These are phyloP conservation scores for Cheilosia vernalis DNA, from an alignment of 2,888 invertebrate genomes.

Conservation along the genomic window DNA sequence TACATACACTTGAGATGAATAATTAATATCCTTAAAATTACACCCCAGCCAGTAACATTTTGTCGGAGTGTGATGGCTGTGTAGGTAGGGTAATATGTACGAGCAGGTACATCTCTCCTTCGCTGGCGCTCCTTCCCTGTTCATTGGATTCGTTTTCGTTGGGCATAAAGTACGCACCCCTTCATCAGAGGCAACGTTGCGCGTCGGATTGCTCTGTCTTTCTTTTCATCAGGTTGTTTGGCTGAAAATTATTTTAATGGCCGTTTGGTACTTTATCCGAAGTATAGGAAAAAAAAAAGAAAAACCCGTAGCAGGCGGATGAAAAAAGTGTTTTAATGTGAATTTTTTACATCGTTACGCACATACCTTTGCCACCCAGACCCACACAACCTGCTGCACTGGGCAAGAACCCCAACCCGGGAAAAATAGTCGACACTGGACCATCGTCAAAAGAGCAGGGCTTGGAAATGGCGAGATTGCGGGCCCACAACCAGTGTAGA, in stretches of 20 bases:
- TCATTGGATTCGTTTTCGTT: constrained; percentile 50
- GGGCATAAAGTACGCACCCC: constrained; percentile 67
- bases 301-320: constrained; percentile 28
- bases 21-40: constrained; percentile 75
- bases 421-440: constrained; percentile 28
- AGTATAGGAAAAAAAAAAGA: not conserved
- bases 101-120: constrained; percentile 26
- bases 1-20: constrained; percentile 68
- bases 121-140: constrained; percentile 40
- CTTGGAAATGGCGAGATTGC: not conserved
- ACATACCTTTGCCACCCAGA: constrained; percentile 31
- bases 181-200: constrained; percentile 63
- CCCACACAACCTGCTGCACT: not conserved
- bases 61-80: constrained; percentile 25
- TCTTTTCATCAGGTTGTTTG: constrained; percentile 48
- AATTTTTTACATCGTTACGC: constrained; percentile 54
- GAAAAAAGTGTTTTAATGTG: constrained; percentile 66
- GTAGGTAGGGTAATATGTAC: constrained; percentile 2
- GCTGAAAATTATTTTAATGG: constrained; percentile 79
- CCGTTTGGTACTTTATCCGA: constrained; percentile 77
- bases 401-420: not conserved
- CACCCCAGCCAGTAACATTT: constrained; percentile 65
- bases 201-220: constrained; percentile 59
- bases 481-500: not conserved
- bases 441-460: constrained; percentile 14